Base-by-base conservation (phyloP, 2,797 vertebrate species). In the Rhinophrynus dorsalis region DNA sequence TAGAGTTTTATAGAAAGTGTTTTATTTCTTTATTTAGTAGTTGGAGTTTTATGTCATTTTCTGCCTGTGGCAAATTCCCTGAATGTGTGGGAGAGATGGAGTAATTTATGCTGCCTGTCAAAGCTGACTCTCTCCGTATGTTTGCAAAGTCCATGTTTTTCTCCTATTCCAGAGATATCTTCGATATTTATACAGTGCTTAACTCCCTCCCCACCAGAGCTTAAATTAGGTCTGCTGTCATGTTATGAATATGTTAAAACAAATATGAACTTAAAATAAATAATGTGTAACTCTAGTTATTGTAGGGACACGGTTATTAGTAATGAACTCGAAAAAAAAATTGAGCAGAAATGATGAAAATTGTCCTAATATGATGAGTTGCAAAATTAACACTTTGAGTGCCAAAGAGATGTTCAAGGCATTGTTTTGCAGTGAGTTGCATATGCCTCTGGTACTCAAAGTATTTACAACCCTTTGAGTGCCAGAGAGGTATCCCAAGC, bases 61-160 rank as follows among this genome's bases (percentile, higher is more conserved):
- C 54, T 73, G 69, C 69, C 69, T 73, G 62, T 73, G 69, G 69
- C 69, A 66, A 73, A 64, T 40, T n/a, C 62, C 44, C 45, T 66
- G 54, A 73, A 66, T 33, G 55, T 52, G 69, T 65, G 55, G 69
- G 55, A 66, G 52, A 73, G 59, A 59, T 59, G 37, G 51, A 59
- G 69, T 60, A 73, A 73, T 73, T 73, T 73, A 73, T 73, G 47
- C 69, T 73, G 69, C 61, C 61, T 73, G 69, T 73, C 69, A 73
- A 20, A 59, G 33, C 52, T 72, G 61, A 58, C 48, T 65, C 33
- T 65, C 26, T 51, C 48, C n/a, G 24, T 42, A 32, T 58, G 61
- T 72, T 65, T 72, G 68, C 61, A 51, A 13, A 72, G 61, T 30
- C 60, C 60, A 57, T 64, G 45, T 44, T n/a, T 47, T 51, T 40